These are phyloP conservation scores for Lineus longissimus DNA, from an alignment of 1,140 invertebrate genomes.

Conservation along the genomic window DNA sequence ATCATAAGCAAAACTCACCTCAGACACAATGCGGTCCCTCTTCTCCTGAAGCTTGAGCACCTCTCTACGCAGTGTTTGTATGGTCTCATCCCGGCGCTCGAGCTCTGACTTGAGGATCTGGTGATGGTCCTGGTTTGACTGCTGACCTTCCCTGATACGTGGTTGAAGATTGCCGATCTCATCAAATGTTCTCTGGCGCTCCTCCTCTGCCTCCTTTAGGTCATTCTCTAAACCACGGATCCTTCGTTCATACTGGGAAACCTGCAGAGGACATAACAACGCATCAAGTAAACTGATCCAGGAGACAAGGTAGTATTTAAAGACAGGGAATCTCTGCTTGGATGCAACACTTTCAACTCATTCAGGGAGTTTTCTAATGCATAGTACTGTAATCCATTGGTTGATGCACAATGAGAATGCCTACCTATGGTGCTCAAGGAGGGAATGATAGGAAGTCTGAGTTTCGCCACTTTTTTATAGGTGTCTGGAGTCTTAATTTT, in stretches of 20 bases:
- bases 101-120: conserved; percentile 46
- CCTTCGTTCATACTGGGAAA: conserved; percentile 43
- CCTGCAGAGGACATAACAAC: conserved; percentile 18
- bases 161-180: conserved; percentile 46
- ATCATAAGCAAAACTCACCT: too few relatives aligned
- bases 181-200: conserved; percentile 41
- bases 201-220: conserved; percentile 40
- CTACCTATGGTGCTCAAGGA: too few relatives aligned
- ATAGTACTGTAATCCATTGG: too few relatives aligned
- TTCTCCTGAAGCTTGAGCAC: conserved; percentile 48
- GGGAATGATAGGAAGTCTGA: too few relatives aligned
- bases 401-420: too few relatives aligned
- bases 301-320: too few relatives aligned
- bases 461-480: too few relatives aligned
- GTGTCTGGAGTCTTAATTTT: too few relatives aligned
- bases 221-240: conserved; percentile 42
- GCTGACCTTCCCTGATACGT: conserved; percentile 35
- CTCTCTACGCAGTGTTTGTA: conserved; percentile 46
- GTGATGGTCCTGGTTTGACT: conserved; percentile 44
- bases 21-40: conserved; percentile 39
- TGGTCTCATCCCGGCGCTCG: conserved; percentile 45
- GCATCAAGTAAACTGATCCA: too few relatives aligned
- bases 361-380: too few relatives aligned
- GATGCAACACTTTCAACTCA: too few relatives aligned
- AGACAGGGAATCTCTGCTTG: too few relatives aligned